phyloP scores from a whole-genome alignment of 2,113 vertebrate species.

The Phrynosoma blainvillii region DNA sequence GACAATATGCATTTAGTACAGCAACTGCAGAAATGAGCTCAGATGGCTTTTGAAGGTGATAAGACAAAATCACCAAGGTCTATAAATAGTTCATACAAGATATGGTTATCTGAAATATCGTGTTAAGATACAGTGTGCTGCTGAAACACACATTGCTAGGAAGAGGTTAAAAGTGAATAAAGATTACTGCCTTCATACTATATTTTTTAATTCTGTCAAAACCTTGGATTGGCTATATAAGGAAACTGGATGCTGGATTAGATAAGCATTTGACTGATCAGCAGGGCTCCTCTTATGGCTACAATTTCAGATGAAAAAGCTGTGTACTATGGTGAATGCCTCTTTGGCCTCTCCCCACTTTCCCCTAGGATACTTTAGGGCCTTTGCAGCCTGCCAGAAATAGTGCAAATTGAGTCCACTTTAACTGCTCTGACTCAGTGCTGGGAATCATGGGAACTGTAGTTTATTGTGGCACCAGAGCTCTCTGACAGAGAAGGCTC shows the following conservation, averaged over 20 bases:
- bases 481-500: no score
- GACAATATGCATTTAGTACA: not conserved
- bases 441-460: no score
- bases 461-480: no score
- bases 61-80: not conserved
- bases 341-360: conserved; percentile 43
- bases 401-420: no score
- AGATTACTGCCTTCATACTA: not conserved
- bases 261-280: not conserved
- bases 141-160: not conserved
- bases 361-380: conserved; percentile 42
- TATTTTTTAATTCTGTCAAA: not conserved
- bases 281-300: accelerated
- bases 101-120: not conserved
- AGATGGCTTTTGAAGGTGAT: not conserved
- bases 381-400: no score
- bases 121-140: not conserved
- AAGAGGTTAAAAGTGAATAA: not conserved
- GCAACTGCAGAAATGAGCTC: not conserved
- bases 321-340: conserved; percentile 22
- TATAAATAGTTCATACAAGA: not conserved
- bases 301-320: conserved; percentile 25
- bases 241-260: not conserved
- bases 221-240: not conserved
- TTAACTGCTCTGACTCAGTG: no score